Evolutionary conservation across 2,888 invertebrate genomes (phyloP), one percentile per base, ranked within the genome.

Genomic region (Selenia dentaria): DNA sequence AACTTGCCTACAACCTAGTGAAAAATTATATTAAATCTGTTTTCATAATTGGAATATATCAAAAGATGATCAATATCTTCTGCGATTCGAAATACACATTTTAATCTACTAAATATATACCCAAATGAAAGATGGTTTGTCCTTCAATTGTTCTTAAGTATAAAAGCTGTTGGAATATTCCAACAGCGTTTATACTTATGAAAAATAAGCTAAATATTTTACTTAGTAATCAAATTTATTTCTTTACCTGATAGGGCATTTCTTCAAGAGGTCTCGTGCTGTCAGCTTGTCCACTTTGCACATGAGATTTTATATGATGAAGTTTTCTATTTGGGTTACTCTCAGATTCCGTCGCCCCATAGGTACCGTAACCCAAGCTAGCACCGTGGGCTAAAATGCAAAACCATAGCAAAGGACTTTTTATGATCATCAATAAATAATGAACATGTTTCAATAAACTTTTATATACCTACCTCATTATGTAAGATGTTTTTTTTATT

Each of bases 361-460:
- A 93, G 48, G 91, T 87, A 56, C 93, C 93, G 52, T 92, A 92
- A 52, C 93, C 93, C 68, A 94, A 86, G 44, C 87, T 92, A 48
- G 91, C 90, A 25, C 91, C 89, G 54, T 92, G 92, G 27, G 91
- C 92, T 91, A 82, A 69, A 83, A 83, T 61, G 50, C 44, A 57
- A 49, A 66, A 59, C 48, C 29, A 59, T 42, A 26, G 14, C 26
- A 29, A 16, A 28, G 16, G 13, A n/a, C 22, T 11, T 14, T 25
- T 43, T 18, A 49, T 14, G 3, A 25, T 25, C 4, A 25, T 0
- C n/a, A 14, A 10, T 28, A n/a, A 35, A 9, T 5, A 41, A 34
- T n/a, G 28, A 33, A 28, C 9, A 25, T 3, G 8, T 6, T 13
- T 31, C 4, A 36, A 26, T 25, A 32, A 6, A 6, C n/a, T 12